Conservation (phyloP, 2,888 invertebrate species). For the Adineta ricciae region DNA sequence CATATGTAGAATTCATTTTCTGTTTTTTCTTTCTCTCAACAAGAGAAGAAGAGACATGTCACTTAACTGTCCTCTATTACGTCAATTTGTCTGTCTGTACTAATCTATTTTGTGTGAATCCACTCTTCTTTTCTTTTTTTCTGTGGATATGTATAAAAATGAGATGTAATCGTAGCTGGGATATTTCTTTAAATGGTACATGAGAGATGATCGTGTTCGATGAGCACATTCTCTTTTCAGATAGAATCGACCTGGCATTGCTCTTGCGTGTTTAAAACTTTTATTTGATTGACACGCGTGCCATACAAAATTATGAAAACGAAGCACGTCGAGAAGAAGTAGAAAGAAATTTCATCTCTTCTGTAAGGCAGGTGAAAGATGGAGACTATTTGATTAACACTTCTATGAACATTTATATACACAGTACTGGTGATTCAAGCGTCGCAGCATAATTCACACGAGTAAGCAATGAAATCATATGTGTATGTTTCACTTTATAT, state of each 20-base stretch:
- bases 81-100: constrained; percentile 13
- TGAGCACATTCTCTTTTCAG: neutral
- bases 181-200: neutral
- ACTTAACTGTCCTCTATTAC: neutral
- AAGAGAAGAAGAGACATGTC: neutral
- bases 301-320: neutral
- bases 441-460: neutral
- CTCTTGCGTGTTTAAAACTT: neutral
- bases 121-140: neutral
- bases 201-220: neutral
- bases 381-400: neutral
- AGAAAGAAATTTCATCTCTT: neutral
- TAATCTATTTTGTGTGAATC: constrained; percentile 2
- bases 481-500: neutral
- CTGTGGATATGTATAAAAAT: neutral
- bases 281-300: constrained; percentile 3
- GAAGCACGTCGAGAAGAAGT: neutral
- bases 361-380: neutral
- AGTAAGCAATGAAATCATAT: neutral
- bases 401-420: neutral
- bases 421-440: neutral
- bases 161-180: neutral
- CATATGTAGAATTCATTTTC: neutral
- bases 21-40: neutral
- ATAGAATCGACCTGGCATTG: neutral